Base-by-base conservation (phyloP, 2,113 vertebrate species). In the Octodon degus region DNA sequence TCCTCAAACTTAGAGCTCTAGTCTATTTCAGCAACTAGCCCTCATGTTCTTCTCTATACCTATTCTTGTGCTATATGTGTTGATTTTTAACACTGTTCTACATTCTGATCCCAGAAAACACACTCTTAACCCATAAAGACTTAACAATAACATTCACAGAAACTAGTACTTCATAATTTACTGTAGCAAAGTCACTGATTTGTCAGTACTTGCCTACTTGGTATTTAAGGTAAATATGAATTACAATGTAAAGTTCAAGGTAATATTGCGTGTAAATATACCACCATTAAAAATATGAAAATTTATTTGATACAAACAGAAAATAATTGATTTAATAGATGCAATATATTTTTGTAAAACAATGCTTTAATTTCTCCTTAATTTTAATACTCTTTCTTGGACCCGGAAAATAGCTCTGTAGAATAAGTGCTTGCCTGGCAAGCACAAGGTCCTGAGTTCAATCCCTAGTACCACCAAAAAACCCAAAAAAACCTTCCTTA, bases 221-320 rank as follows among this genome's bases (percentile, higher is more conserved):
- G 24, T 68, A 74, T 81, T 24, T 55, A 92, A 34, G 9, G 24
- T 53, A 96, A 55, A 74, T 88, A 50, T 27, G 13, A 95, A 55
- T 43, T 74, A 74, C 1, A 85, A 3, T 62, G 72, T n/a, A 40
- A 72, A 19, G 2, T 67, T 88, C 22, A 65, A 65, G 43, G 16
- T 7, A 86, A 72, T 89, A 84, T 1, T 67, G 22, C 10, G 60
- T 37, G 63, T 47, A 47, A 30, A 24, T 20, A 20, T 60, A 87
- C 37, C 7, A 77, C 17, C 17, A 47, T 65, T 3, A 10, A 20
- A 63, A 79, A 67, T 20, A 72, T 84, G 12, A 58, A 92, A 79
- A 43, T 27, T 24, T 24, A 27, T 94, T 60, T 19, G 30, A 80
- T 32, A 72, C 10, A 20, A 88, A 30, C 22, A 50, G 53, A 30